Evolutionary conservation across 2,888 invertebrate genomes (phyloP).

Genomic region (Habrosyne pyritoides): DNA sequence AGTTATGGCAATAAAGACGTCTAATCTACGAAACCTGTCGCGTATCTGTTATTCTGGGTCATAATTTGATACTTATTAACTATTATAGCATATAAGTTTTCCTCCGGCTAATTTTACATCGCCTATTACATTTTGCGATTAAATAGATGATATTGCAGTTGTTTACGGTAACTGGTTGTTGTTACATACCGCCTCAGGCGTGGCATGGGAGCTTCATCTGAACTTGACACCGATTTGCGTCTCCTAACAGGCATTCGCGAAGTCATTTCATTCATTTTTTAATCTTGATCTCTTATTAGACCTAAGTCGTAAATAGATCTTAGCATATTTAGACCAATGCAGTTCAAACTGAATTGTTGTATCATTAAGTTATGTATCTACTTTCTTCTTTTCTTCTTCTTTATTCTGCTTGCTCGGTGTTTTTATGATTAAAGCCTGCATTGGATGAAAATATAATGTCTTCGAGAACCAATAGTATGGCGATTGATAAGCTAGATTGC

Average conservation of each 20-base stretch:
- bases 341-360: background rate
- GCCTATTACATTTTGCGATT: background rate
- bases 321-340: background rate
- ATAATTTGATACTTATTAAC: background rate
- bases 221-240: constrained; percentile 32
- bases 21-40: constrained; percentile 26
- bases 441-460: background rate
- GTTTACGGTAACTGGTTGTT: constrained; percentile 3
- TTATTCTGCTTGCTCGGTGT: too few species aligned
- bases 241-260: constrained; percentile 20
- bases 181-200: constrained; percentile 11
- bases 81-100: constrained; percentile 2
- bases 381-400: too few species aligned
- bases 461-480: constrained; percentile 23
- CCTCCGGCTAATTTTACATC: background rate
- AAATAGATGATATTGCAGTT: constrained; percentile 16
- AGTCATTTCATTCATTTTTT: background rate
- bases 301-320: background rate
- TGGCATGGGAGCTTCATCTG: constrained; percentile 10
- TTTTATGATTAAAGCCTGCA: too few species aligned
- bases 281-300: background rate
- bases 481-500: constrained; percentile 39
- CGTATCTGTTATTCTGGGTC: constrained; percentile 10
- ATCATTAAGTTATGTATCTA: background rate
- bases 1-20: constrained; percentile 23